Percentiles rank a stretch among this genome's conserved stretches.
phyloP scores from a whole-genome alignment of 2,888 invertebrate species.

The Zonitis immaculata region DNA sequence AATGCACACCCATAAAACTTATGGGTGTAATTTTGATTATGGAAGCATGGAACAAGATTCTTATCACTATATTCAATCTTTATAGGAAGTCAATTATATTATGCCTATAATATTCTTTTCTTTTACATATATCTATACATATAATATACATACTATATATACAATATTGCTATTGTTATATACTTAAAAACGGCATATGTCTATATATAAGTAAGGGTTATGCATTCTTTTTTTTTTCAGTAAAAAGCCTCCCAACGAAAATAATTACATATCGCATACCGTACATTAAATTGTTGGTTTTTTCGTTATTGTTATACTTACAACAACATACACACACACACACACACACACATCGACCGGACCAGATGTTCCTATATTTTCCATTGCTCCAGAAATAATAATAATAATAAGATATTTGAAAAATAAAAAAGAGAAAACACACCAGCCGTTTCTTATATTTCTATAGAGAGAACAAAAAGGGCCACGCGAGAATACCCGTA shows the following conservation, averaged over 20 bases:
- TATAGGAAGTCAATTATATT: background rate
- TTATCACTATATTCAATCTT: too few relatives aligned
- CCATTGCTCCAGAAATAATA: background rate
- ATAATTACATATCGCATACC: constrained; percentile 17
- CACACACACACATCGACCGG: constrained; percentile 3
- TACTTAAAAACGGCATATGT: constrained; percentile 11
- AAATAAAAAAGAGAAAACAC: background rate
- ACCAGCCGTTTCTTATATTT: constrained; percentile 2
- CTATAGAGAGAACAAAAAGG: too few relatives aligned
- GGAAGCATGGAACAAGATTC: too few relatives aligned
- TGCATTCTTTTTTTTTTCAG: background rate
- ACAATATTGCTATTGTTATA: background rate
- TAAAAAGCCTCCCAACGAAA: constrained; percentile 14
- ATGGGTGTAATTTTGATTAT: too few relatives aligned
- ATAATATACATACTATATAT: background rate
- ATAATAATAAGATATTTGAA: background rate
- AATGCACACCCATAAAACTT: too few relatives aligned
- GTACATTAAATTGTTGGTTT: constrained; percentile 18
- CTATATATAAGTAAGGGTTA: constrained; percentile 18
- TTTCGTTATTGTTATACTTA: constrained; percentile 3
- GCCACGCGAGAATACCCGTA: constrained; percentile 43
- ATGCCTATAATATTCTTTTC: background rate
- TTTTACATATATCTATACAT: too few relatives aligned
- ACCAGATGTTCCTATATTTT: constrained; percentile 15
- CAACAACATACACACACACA: constrained; percentile 9